Conservation (phyloP, 2,888 invertebrate species). For the Allolobophora icterica region DNA sequence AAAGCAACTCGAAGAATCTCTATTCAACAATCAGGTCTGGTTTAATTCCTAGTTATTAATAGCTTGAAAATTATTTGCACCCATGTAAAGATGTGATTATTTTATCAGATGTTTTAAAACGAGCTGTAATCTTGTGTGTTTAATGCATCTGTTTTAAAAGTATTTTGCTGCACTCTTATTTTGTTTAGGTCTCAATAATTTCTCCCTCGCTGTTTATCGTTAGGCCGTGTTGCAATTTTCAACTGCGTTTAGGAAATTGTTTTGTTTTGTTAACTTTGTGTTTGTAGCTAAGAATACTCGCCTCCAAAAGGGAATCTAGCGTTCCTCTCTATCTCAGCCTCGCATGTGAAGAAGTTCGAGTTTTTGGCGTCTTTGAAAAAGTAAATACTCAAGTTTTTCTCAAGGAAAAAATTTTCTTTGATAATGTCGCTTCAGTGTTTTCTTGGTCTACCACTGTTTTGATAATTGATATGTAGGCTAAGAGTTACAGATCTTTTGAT, state of each 20-base stretch:
- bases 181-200: neutral
- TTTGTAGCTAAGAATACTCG: constrained; percentile 55
- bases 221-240: neutral
- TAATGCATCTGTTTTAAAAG: neutral
- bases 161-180: neutral
- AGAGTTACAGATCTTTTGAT: neutral
- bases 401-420: neutral
- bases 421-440: neutral
- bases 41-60: neutral
- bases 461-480: neutral
- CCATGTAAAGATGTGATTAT: neutral
- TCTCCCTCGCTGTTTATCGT: neutral
- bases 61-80: neutral
- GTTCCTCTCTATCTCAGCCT: constrained; percentile 64
- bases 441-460: neutral
- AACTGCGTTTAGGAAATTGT: neutral
- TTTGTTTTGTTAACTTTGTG: constrained; percentile 3
- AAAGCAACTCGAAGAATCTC: constrained; percentile 64
- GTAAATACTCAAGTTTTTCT: constrained; percentile 48
- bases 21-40: constrained; percentile 65
- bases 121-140: neutral
- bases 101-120: too few relatives aligned
- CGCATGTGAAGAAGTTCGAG: constrained; percentile 66
- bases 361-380: constrained; percentile 64
- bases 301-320: constrained; percentile 64